phyloP scores from a whole-genome alignment of 2,888 invertebrate species.

The Sinelater perroti region DNA sequence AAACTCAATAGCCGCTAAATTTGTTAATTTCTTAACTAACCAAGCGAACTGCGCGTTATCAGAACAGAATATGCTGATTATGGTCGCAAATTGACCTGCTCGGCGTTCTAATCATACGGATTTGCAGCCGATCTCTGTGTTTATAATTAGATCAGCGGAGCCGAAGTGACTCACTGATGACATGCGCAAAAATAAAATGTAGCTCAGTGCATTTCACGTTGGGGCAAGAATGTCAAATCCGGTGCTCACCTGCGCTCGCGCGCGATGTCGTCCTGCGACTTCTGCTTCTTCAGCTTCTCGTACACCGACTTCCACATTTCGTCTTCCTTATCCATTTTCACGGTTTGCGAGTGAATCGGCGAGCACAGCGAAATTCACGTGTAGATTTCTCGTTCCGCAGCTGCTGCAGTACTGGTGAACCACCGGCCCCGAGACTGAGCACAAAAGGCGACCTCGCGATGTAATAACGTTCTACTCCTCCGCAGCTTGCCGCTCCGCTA shows the following conservation, averaged over 20 bases:
- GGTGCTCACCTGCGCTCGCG: constrained; percentile 74
- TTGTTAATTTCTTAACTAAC: too few species aligned
- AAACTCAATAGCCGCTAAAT: too few species aligned
- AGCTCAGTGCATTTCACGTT: too few species aligned
- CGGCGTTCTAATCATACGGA: constrained; percentile 12
- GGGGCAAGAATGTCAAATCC: too few species aligned
- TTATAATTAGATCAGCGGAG: constrained; percentile 10
- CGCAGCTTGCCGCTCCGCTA: constrained; percentile 6
- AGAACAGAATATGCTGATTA: too few species aligned
- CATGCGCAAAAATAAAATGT: too few species aligned
- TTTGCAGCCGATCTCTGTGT: neutral
- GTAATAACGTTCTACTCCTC: constrained; percentile 11
- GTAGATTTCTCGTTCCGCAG: neutral
- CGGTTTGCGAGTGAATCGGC: too few species aligned
- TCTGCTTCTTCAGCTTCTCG: constrained; percentile 71
- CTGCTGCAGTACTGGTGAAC: too few species aligned
- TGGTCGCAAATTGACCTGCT: neutral
- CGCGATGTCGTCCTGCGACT: constrained; percentile 68
- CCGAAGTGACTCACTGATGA: neutral
- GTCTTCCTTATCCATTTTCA: constrained; percentile 71
- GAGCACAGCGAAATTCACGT: too few species aligned
- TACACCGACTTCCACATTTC: constrained; percentile 82
- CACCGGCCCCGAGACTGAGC: constrained; percentile 7
- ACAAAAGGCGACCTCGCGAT: constrained; percentile 16
- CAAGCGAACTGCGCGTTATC: too few species aligned